Percentiles rank a stretch among this genome's conserved stretches.
These are phyloP conservation scores for Agonopterix arenella DNA, from an alignment of 2,888 invertebrate species.

Conservation along the genomic window DNA sequence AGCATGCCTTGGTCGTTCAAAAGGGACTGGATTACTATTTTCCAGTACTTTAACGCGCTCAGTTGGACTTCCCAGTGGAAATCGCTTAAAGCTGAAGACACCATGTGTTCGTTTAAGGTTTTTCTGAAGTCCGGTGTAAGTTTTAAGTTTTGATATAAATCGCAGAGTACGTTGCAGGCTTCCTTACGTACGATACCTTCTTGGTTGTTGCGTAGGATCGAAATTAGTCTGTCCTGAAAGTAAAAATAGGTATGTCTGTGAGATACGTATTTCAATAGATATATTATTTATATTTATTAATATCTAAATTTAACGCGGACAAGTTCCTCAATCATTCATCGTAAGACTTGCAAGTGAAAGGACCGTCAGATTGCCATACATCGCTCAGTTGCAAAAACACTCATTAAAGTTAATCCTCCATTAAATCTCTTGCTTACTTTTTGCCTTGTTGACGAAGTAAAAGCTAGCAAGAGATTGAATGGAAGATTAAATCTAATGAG, in stretches of 20 bases:
- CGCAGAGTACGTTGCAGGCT: constrained; percentile 80
- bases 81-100: constrained; percentile 81
- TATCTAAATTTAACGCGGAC: no score
- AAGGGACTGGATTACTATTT: constrained; percentile 78
- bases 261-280: no score
- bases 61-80: constrained; percentile 91
- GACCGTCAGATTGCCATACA: no score
- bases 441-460: no score
- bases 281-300: no score
- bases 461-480: no score
- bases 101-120: constrained; percentile 79
- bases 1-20: constrained; percentile 89
- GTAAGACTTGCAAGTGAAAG: no score
- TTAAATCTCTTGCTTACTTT: no score
- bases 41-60: constrained; percentile 84
- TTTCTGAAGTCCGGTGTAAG: constrained; percentile 72
- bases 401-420: no score
- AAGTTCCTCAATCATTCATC: no score
- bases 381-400: no score
- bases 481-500: no score
- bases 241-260: constrained; percentile 1
- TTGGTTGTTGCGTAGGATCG: constrained; percentile 79
- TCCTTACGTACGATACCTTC: constrained; percentile 88
- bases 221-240: constrained; percentile 71
- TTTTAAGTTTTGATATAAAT: constrained; percentile 80